Base-by-base conservation (phyloP, 2,888 invertebrate genomes). In the Hypolimnas misippus region DNA sequence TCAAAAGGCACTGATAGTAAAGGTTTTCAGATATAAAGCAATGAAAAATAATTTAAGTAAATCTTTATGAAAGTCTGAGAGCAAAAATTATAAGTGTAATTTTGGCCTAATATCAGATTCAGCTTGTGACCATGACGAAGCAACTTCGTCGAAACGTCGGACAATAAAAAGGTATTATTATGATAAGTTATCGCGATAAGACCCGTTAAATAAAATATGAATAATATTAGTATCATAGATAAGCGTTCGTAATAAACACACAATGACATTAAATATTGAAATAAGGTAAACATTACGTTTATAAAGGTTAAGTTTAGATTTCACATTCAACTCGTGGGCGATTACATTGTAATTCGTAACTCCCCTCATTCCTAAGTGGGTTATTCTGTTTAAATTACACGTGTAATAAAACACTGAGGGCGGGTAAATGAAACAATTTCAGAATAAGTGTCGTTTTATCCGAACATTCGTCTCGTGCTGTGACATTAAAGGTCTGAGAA, bases 341-440 rank as follows among this genome's bases (percentile, higher is more conserved):
- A 62, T 66, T 63, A 59, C 51, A 21, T 63, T 35, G 52, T 57
- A 52, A n/a, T n/a, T n/a, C n/a, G n/a, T n/a, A 55, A 52, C 38
- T 62, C 38, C 29, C 57, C 55, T 46, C 21, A 53, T 62, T 42
- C 52, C 55, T 69, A 62, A 68, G 68, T 64, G 63, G 65, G 62
- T 62, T 67, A 66, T 68, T 62, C 49, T 56, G 67, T 63, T 71
- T 73, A 69, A 72, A 73, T 73, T 68, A 71, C 71, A 69, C 69
- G 70, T 70, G 60, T 64, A 67, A 73, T 71, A 70, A 73, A 72
- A 66, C 62, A 57, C 52, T 60, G 54, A 63, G 63, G 56, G 62
- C 40, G 56, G 66, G 70, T 70, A 74, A 71, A 71, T 68, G 70
- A 68, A 68, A 70, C 72, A 67, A 70, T 73, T 66, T 63, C 46